Base-by-base conservation (phyloP, 2,797 vertebrate species). In the Helostoma temminkii region DNA sequence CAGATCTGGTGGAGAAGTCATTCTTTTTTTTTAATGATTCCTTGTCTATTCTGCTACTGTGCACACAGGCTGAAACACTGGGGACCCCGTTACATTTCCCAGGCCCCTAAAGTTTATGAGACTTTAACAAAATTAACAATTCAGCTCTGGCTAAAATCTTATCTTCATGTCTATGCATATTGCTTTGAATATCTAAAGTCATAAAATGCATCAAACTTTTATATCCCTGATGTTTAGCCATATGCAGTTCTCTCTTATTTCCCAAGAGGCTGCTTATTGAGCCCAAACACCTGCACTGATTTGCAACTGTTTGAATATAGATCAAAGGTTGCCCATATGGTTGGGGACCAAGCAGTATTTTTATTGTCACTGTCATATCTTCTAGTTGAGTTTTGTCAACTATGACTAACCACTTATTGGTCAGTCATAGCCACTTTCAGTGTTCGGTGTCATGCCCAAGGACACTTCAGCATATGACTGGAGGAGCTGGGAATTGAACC, bases 1-100 rank as follows among this genome's bases (percentile, higher is more conserved):
- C 56, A 49, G 52, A 60, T 71, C 62, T 67, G 49, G 36, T 60
- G 26, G 32, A 54, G 45, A 66, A 48, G 30, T 56, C 45, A 12
- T 24, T 37, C 63, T n/a, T n/a, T 41, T 2, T 28, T 37, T 25
- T 76, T 57, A 48, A 68, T 46, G 60, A 68, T 54, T 15, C 7
- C 9, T 41, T 62, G 10, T 68, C 24, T 50, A 32, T 81, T 68
- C 32, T 54, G 9, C 59, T 26, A 37, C 14, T 36, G 36, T 37
- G 59, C 7, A 45, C 36, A 43, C 34, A 60, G 5, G 30, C 34
- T 50, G 1, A 61, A 61, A 67, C 57, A 70, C 39, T 24, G 37
- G 34, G 71, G 43, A 71, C 28, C 22, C 34, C 54, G 64, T 42
- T 60, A 26, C 59, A 47, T 24, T 66, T 55, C 22, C 37, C 32